Percentiles rank a stretch among this genome's conserved stretches.
phyloP scores from a whole-genome alignment of 2,888 invertebrate species.

The Pocota personata region DNA sequence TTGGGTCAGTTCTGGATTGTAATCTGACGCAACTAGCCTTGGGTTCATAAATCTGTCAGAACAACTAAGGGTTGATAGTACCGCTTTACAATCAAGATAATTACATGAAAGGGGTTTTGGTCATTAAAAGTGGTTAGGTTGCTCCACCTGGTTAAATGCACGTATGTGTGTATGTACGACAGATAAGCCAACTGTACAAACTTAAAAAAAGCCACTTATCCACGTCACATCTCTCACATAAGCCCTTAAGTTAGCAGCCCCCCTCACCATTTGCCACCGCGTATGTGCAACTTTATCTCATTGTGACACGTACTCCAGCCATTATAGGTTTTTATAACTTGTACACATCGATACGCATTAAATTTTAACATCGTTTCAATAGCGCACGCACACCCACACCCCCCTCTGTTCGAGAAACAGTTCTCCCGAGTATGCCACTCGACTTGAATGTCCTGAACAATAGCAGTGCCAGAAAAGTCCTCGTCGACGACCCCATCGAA shows the following conservation, averaged over 20 bases:
- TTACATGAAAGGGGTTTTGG: constrained; percentile 65
- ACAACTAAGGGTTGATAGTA: constrained; percentile 38
- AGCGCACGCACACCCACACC: constrained; percentile 53
- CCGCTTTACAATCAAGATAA: constrained; percentile 66
- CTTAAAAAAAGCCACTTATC: constrained; percentile 41
- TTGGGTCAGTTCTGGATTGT: constrained; percentile 59
- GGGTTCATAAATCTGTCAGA: constrained; percentile 66
- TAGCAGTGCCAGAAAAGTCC: constrained; percentile 43
- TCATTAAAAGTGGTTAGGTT: constrained; percentile 48
- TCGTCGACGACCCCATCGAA: background rate
- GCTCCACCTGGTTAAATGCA: constrained; percentile 36
- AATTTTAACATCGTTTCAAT: constrained; percentile 72
- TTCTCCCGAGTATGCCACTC: constrained; percentile 64
- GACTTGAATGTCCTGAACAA: constrained; percentile 63
- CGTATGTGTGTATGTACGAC: background rate
- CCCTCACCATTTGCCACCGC: constrained; percentile 15
- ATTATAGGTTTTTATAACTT: constrained; percentile 74
- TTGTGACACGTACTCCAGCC: constrained; percentile 72
- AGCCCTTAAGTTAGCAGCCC: constrained; percentile 33
- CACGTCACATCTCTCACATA: constrained; percentile 47
- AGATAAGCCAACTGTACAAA: constrained; percentile 53
- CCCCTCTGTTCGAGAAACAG: background rate
- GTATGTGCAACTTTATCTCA: constrained; percentile 71
- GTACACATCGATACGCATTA: constrained; percentile 74
- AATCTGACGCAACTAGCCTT: constrained; percentile 62